Conservation (phyloP, 2,797 vertebrate genomes). For the Allobates femoralis region DNA sequence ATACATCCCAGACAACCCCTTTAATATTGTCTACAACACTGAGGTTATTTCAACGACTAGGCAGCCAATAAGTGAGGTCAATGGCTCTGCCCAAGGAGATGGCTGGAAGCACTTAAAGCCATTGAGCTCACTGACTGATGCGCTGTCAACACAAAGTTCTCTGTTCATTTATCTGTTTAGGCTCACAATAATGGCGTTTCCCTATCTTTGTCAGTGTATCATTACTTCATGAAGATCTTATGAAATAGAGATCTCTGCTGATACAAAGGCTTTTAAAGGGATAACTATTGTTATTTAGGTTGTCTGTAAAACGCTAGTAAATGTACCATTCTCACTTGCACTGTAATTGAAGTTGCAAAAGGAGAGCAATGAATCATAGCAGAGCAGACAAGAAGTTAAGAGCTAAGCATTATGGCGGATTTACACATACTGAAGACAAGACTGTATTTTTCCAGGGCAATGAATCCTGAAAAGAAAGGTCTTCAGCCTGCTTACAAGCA, state of each 20-base stretch:
- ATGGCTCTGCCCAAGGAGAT: too few relatives aligned
- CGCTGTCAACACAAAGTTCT: not conserved
- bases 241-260: not conserved
- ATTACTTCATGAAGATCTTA: not conserved
- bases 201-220: not conserved
- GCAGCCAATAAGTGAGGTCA: too few relatives aligned
- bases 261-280: constrained; percentile 14
- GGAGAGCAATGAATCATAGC: constrained; percentile 35
- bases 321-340: constrained; percentile 5
- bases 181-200: not conserved
- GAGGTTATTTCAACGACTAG: too few relatives aligned
- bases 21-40: too few relatives aligned
- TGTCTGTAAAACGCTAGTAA: not conserved
- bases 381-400: constrained; percentile 33
- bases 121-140: too few relatives aligned
- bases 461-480: constrained; percentile 29
- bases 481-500: constrained; percentile 32
- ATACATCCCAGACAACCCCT: too few relatives aligned
- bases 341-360: not conserved
- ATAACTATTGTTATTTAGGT: constrained; percentile 1
- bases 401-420: constrained; percentile 48
- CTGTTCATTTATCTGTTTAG: not conserved
- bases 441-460: constrained; percentile 33
- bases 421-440: constrained; percentile 30
- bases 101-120: too few relatives aligned